Conservation (phyloP, 1,140 invertebrate genomes). For the Goniozus legneri region DNA sequence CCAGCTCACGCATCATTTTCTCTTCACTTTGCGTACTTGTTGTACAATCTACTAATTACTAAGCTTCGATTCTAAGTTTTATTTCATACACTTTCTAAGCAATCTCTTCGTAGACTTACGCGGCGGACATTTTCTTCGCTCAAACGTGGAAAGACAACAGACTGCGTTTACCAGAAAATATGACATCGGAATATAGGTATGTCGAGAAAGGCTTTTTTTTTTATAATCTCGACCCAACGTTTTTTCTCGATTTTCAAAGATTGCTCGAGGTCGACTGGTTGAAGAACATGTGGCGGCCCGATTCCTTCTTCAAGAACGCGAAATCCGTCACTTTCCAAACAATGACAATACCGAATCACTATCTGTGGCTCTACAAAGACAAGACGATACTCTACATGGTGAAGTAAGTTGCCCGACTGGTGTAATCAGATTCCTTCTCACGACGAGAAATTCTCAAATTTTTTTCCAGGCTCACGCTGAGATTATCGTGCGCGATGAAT, state of each 20-base stretch:
- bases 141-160: slow-evolving; percentile 89
- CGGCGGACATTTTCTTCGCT: slow-evolving; percentile 87
- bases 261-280: slow-evolving; percentile 83
- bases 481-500: slow-evolving; percentile 86
- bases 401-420: slow-evolving; percentile 57
- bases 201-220: no score
- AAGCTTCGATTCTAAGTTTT: no score
- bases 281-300: slow-evolving; percentile 87
- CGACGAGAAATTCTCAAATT: background rate
- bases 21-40: no score
- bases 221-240: no score
- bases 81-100: slow-evolving; percentile 9
- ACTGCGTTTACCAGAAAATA: slow-evolving; percentile 82
- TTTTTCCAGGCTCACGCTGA: slow-evolving; percentile 67
- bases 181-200: slow-evolving; percentile 84
- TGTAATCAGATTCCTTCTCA: background rate
- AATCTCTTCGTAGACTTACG: slow-evolving; percentile 68
- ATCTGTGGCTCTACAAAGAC: slow-evolving; percentile 84
- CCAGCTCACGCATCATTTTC: no score
- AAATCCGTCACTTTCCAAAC: slow-evolving; percentile 90
- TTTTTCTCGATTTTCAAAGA: slow-evolving; percentile 51
- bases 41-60: no score
- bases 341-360: slow-evolving; percentile 91
- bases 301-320: slow-evolving; percentile 86
- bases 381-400: slow-evolving; percentile 87